Evolutionary conservation across 2,797 vertebrate genomes (phyloP).

Genomic region (Macroramphosus scolopax): DNA sequence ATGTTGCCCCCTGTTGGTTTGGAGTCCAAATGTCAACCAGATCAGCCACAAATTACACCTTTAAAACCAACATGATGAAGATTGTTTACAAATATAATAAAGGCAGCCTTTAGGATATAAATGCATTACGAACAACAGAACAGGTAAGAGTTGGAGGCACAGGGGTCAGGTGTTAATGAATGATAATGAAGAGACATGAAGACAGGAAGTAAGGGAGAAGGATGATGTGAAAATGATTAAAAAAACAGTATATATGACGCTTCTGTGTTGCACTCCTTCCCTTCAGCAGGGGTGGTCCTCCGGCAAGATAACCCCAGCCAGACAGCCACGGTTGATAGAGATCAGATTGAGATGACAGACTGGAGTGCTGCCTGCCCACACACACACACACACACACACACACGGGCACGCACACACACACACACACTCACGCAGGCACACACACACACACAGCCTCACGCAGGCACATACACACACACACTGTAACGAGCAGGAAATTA

Average conservation of each 20-base stretch:
- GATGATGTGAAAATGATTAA: constrained; percentile 9
- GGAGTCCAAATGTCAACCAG: too few species aligned
- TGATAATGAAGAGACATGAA: constrained; percentile 10
- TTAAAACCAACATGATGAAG: too few species aligned
- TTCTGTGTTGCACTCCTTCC: constrained; percentile 37
- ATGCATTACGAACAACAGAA: neutral
- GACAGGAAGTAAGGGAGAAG: too few species aligned
- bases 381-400: constrained; percentile 23
- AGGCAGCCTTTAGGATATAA: neutral
- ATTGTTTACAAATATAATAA: too few species aligned
- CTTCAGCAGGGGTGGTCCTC: constrained; percentile 75
- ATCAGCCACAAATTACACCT: too few species aligned
- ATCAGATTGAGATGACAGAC: constrained; percentile 74
- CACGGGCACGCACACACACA: constrained; percentile 16
- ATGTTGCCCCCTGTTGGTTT: too few species aligned
- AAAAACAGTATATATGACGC: constrained; percentile 13
- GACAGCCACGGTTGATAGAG: constrained; percentile 73
- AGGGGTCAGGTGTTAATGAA: constrained; percentile 21
- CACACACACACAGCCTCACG: constrained; percentile 2
- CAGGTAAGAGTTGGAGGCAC: too few species aligned
- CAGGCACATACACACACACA: too few species aligned
- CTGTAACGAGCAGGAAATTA: constrained; percentile 45
- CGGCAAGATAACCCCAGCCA: constrained; percentile 66
- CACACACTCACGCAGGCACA: constrained; percentile 12
- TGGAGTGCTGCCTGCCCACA: constrained; percentile 60